Evolutionary conservation across 2,888 invertebrate genomes (phyloP).

Genomic region (Lysandra bellargus): DNA sequence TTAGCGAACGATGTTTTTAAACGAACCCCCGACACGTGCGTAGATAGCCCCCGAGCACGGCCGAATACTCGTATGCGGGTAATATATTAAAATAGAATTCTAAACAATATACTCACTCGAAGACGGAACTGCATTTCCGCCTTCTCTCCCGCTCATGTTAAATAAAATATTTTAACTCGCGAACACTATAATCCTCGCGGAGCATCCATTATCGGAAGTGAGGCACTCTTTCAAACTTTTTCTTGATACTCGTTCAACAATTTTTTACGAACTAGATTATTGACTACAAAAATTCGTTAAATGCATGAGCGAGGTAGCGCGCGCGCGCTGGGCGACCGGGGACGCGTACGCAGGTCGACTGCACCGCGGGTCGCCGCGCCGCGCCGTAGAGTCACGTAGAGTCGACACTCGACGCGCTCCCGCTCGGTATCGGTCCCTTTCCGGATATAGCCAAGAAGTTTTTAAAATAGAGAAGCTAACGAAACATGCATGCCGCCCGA

Average conservation of each 20-base stretch:
- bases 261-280: conserved; percentile 51
- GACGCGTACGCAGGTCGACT: conserved; percentile 78
- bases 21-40: conserved; percentile 49
- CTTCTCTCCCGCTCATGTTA: conserved; percentile 78
- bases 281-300: conserved; percentile 60
- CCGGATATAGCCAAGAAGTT: conserved; percentile 78
- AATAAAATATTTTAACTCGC: conserved; percentile 63
- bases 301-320: conserved; percentile 68
- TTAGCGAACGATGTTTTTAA: conserved; percentile 47
- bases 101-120: conserved; percentile 67
- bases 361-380: conserved; percentile 71
- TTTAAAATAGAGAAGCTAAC: conserved; percentile 79
- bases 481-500: conserved; percentile 77
- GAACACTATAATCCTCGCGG: conserved; percentile 74
- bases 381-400: conserved; percentile 42
- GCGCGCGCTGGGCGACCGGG: conserved; percentile 71
- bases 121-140: conserved; percentile 80
- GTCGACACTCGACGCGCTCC: conserved; percentile 54
- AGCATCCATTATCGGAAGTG: conserved; percentile 66
- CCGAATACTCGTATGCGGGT: conserved; percentile 38
- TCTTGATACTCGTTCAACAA: conserved; percentile 19
- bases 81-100: conserved; percentile 48
- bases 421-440: conserved; percentile 74
- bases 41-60: conserved; percentile 39
- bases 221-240: conserved; percentile 60